Conservation (phyloP, 2,113 vertebrate species). For the Ameiurus melas region DNA sequence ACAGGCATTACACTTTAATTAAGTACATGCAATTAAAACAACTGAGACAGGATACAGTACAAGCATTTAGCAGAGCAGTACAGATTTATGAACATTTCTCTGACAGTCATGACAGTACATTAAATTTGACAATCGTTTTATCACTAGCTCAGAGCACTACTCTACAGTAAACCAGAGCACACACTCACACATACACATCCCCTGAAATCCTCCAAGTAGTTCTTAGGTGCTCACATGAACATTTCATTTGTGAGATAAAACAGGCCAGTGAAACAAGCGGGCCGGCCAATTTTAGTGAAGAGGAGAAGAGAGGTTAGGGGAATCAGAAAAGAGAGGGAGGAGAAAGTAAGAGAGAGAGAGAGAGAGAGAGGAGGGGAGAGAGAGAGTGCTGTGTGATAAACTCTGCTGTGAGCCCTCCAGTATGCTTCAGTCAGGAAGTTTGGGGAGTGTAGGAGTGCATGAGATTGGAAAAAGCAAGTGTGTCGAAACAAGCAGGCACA, state of each 20-base stretch:
- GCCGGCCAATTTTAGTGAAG: conserved; percentile 68
- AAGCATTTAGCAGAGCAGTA: background rate
- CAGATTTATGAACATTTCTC: background rate
- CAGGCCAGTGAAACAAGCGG: conserved; percentile 66
- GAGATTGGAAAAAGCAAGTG: conserved; percentile 50
- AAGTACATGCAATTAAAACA: background rate
- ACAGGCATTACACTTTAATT: background rate
- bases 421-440: conserved; percentile 67
- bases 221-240: conserved; percentile 64
- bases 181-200: conserved; percentile 51
- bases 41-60: background rate
- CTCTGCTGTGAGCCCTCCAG: conserved; percentile 68
- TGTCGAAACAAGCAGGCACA: conserved; percentile 44
- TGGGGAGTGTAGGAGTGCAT: conserved; percentile 59
- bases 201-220: conserved; percentile 58
- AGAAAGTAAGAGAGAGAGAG: conserved; percentile 42
- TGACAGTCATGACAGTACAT: background rate
- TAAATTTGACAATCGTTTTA: background rate
- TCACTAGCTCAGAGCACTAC: conserved; percentile 36
- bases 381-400: conserved; percentile 71
- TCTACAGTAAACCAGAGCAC: conserved; percentile 48
- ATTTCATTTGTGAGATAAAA: conserved; percentile 77
- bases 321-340: conserved; percentile 37
- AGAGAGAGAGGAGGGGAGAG: conserved; percentile 44
- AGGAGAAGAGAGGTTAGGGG: conserved; percentile 53